Conservation (phyloP, 2,888 invertebrate species). For the Mechanitis mazaeus region DNA sequence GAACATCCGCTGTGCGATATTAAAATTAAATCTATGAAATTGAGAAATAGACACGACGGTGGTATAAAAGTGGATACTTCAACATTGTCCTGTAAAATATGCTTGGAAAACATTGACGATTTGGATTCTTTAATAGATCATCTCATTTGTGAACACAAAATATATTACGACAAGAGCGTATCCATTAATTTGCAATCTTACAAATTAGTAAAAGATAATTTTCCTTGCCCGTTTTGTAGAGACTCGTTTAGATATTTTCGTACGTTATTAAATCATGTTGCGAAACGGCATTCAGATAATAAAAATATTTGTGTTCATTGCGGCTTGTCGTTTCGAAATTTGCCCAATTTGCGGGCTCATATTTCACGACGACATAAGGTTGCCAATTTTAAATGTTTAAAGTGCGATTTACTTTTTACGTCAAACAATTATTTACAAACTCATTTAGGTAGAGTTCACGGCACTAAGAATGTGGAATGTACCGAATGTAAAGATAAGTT, state of each 20-base stretch:
- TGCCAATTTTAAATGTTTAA: conserved; percentile 41
- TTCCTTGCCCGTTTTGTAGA: conserved; percentile 49
- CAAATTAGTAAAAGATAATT: conserved; percentile 49
- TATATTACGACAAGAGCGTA: conserved; percentile 41
- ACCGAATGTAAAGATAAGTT: conserved; percentile 53
- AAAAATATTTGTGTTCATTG: conserved; percentile 55
- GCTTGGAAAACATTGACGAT: conserved; percentile 40
- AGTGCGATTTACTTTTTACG: conserved; percentile 43
- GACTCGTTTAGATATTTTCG: conserved; percentile 50
- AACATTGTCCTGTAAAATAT: conserved; percentile 49
- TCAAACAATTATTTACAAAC: conserved; percentile 40
- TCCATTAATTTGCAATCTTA: conserved; percentile 45
- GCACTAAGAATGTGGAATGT: conserved; percentile 47
- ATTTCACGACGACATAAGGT: conserved; percentile 45
- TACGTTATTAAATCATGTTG: conserved; percentile 49
- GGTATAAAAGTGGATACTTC: conserved; percentile 58
- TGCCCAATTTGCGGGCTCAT: conserved; percentile 53
- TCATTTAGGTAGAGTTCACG: conserved; percentile 51
- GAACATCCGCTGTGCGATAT: conserved; percentile 57
- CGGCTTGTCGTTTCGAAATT: conserved; percentile 50
- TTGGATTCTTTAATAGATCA: conserved; percentile 45
- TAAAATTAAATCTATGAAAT: conserved; percentile 48
- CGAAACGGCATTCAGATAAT: conserved; percentile 48
- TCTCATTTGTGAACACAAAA: conserved; percentile 44
- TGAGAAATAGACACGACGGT: conserved; percentile 51